phyloP scores from a whole-genome alignment of 1,140 invertebrate genomes.

The Trichogramma pretiosum region DNA sequence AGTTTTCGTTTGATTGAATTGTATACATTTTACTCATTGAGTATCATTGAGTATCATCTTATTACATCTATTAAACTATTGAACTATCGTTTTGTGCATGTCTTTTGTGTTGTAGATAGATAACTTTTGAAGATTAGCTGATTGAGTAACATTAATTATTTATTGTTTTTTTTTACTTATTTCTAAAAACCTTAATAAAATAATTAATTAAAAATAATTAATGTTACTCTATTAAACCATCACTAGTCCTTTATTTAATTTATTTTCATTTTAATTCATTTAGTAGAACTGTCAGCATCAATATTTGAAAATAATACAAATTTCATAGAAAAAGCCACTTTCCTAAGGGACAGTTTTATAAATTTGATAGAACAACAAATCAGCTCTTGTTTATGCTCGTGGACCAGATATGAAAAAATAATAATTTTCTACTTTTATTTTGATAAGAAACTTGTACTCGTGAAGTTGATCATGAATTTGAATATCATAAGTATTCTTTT shows the following conservation, averaged over 20 bases:
- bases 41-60: too few species aligned
- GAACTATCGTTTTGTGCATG: conserved; percentile 18
- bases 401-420: conserved; percentile 18
- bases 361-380: conserved; percentile 25
- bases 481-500: too few species aligned
- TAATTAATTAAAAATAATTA: conserved; percentile 13
- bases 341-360: conserved; percentile 43
- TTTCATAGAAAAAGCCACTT: conserved; percentile 34
- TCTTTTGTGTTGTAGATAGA: conserved; percentile 20
- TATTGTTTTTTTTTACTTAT: not conserved
- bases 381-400: conserved; percentile 15
- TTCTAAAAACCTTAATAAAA: not conserved
- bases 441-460: conserved; percentile 16
- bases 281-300: conserved; percentile 37
- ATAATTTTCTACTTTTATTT: conserved; percentile 10
- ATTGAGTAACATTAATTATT: not conserved
- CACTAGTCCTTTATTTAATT: conserved; percentile 8
- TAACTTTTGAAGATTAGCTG: too few species aligned
- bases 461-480: not conserved
- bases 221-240: conserved; percentile 12
- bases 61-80: conserved; percentile 9
- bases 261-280: conserved; percentile 23
- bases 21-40: conserved; percentile 13
- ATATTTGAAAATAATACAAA: conserved; percentile 38
- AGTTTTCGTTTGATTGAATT: too few species aligned